Conservation (phyloP, 2,888 invertebrate species). For the Lithosia quadra region DNA sequence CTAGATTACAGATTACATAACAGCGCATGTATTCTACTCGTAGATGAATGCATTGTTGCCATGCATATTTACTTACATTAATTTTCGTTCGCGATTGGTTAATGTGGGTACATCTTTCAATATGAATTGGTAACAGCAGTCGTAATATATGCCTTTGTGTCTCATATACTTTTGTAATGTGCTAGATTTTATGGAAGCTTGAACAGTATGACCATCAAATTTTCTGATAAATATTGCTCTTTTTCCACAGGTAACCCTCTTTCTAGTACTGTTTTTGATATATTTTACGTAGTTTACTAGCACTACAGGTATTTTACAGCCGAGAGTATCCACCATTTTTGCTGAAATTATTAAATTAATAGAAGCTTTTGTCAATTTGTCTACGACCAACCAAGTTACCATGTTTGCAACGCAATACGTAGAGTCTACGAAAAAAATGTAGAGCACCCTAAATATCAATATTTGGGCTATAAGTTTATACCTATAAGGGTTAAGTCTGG, state of each 20-base stretch:
- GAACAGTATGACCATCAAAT: slow-evolving; percentile 57
- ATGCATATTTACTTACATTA: slow-evolving; percentile 19
- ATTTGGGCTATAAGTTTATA: too few species aligned
- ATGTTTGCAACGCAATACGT: too few species aligned
- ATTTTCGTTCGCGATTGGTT: slow-evolving; percentile 48
- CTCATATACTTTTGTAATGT: slow-evolving; percentile 61
- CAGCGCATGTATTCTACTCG: background rate
- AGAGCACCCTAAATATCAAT: too few species aligned
- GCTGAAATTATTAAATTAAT: slow-evolving; percentile 54
- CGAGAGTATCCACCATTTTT: slow-evolving; percentile 65
- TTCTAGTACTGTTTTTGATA: slow-evolving; percentile 40
- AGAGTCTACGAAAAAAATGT: too few species aligned
- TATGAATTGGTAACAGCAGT: slow-evolving; percentile 73
- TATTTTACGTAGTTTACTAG: slow-evolving; percentile 60
- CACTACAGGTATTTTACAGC: slow-evolving; percentile 72
- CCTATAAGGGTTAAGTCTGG: too few species aligned
- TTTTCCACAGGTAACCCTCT: slow-evolving; percentile 61
- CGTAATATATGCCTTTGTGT: slow-evolving; percentile 52
- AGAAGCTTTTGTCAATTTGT: too few species aligned
- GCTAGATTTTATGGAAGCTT: slow-evolving; percentile 61
- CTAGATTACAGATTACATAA: too few species aligned
- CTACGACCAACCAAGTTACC: background rate
- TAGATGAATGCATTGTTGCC: background rate
- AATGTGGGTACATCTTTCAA: slow-evolving; percentile 42
- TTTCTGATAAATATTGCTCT: slow-evolving; percentile 71